A percentile compares a stretch with the other conserved stretches of the same genome.
phyloP scores from a whole-genome alignment of 2,888 invertebrate genomes.

The Neoitamus cyanurus region DNA sequence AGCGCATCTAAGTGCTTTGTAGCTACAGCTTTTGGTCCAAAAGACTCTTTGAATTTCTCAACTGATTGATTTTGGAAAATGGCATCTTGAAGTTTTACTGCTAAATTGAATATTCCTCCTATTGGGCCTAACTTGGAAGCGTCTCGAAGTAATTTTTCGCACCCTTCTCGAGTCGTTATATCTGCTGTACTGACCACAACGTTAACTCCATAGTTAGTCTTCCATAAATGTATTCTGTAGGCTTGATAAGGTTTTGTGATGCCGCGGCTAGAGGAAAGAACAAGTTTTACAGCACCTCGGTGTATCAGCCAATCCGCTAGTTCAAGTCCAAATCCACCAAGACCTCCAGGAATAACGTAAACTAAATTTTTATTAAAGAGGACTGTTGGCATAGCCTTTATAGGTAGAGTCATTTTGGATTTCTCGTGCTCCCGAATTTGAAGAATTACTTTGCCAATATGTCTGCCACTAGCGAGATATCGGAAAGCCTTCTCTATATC shows the following conservation, averaged over 20 bases:
- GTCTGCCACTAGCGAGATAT: constrained; percentile 76
- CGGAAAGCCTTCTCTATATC: constrained; percentile 80
- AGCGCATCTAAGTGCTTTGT: constrained; percentile 80
- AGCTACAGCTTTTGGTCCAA: constrained; percentile 83
- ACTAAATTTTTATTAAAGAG: constrained; percentile 60
- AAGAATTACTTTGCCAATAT: constrained; percentile 79
- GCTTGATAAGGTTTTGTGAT: constrained; percentile 85
- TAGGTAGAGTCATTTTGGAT: constrained; percentile 57
- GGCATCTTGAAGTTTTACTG: constrained; percentile 81
- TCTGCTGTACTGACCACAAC: constrained; percentile 78
- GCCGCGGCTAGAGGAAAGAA: constrained; percentile 85
- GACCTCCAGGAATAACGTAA: constrained; percentile 80
- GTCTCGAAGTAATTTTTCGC: constrained; percentile 74
- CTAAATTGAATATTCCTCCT: constrained; percentile 89
- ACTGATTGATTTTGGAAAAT: constrained; percentile 81
- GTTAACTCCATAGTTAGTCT: constrained; percentile 73
- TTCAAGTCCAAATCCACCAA: constrained; percentile 94
- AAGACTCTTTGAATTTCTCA: constrained; percentile 76
- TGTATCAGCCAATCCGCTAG: constrained; percentile 86
- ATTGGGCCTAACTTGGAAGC: constrained; percentile 76
- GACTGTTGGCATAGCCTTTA: constrained; percentile 59
- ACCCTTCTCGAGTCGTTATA: constrained; percentile 77
- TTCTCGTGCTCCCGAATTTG: constrained; percentile 60
- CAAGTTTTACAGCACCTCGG: constrained; percentile 81
- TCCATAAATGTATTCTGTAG: constrained; percentile 77